A percentile compares a stretch with the other conserved stretches of the same genome.
Conservation (phyloP, 1,140 invertebrate species). For the Drosophila aff. region DNA sequence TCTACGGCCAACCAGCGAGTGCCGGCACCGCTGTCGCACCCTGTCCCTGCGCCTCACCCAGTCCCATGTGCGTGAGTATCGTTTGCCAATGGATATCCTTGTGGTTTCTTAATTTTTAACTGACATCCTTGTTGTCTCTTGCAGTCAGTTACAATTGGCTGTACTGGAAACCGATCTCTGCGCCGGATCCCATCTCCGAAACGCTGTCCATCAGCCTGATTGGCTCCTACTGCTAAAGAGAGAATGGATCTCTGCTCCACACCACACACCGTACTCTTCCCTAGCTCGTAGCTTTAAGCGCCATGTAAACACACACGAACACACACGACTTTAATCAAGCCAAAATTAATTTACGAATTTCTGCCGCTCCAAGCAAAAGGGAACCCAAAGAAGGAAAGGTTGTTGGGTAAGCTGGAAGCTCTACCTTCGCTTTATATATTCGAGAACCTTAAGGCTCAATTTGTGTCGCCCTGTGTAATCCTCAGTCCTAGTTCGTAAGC, state of each 20-base stretch:
- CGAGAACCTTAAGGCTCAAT: constrained; percentile 22
- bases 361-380: constrained; percentile 21
- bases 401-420: constrained; percentile 16
- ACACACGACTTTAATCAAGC: constrained; percentile 26
- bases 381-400: background rate
- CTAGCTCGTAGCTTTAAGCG: constrained; percentile 35
- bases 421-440: constrained; percentile 12
- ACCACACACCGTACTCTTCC: constrained; percentile 6
- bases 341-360: constrained; percentile 48
- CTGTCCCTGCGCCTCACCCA: constrained; percentile 88
- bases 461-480: constrained; percentile 39
- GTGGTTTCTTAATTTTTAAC: background rate
- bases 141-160: constrained; percentile 92
- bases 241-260: background rate
- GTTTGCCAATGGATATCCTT: background rate
- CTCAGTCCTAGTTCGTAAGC: constrained; percentile 35
- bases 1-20: constrained; percentile 89
- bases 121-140: too few species aligned
- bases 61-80: constrained; percentile 88
- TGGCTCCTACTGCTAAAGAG: constrained; percentile 88
- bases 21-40: constrained; percentile 87
- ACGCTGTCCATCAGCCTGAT: constrained; percentile 88
- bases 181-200: constrained; percentile 86
- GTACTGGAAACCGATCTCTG: constrained; percentile 90
- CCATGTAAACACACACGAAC: constrained; percentile 11